Evolutionary conservation across 1,140 invertebrate genomes (phyloP).

Genomic region (Oncopeltus fasciatus): DNA sequence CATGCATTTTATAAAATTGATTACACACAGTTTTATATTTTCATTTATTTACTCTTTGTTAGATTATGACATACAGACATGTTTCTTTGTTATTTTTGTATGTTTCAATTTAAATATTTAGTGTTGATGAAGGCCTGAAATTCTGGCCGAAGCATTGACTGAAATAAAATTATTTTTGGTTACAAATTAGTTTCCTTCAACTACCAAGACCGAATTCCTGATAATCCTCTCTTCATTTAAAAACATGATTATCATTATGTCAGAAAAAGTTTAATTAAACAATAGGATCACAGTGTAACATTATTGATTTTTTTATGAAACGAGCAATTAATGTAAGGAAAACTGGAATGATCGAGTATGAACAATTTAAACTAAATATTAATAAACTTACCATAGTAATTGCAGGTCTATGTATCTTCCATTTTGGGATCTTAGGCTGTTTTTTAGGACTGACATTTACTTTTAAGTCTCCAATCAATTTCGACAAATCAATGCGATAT

Average conservation of each 20-base stretch:
- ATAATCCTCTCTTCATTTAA: neutral
- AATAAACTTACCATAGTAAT: neutral
- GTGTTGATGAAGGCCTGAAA: no score
- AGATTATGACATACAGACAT: no score
- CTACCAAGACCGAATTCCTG: neutral
- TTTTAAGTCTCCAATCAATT: neutral
- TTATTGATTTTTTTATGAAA: neutral
- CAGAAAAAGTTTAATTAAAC: no score
- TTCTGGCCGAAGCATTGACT: no score
- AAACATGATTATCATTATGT: no score
- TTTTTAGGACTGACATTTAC: neutral
- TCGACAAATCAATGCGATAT: neutral
- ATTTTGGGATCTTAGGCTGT: slow-evolving; percentile 2
- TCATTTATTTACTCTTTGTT: no score
- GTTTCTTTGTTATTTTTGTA: no score
- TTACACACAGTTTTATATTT: no score
- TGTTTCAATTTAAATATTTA: no score
- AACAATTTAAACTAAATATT: neutral
- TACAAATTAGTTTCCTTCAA: no score
- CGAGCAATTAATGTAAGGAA: neutral
- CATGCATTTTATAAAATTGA: no score
- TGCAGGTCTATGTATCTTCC: neutral
- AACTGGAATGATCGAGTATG: neutral
- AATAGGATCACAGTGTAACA: neutral
- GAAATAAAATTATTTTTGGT: no score